Base-by-base conservation (phyloP, 2,113 vertebrate species). In the Cyprinodon brontotheroides region DNA sequence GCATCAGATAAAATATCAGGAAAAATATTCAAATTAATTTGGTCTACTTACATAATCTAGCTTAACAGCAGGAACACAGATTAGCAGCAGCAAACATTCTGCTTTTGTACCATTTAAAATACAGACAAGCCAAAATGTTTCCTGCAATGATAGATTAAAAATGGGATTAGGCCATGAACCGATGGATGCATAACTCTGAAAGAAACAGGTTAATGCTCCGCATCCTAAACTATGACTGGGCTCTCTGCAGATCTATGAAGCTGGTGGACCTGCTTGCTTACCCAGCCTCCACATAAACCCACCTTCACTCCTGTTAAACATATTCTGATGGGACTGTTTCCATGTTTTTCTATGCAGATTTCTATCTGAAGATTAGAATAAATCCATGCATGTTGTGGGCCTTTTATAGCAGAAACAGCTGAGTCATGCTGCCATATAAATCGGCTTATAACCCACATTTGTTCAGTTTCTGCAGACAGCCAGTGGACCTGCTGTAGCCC, bases 371-470 rank as follows among this genome's bases (percentile, higher is more conserved):
- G n/a, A 10, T 62, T 29, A 36, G 4, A 62, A 14, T 62, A 62
- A 29, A 37, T 5, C 40, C 47, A 15, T 29, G 29, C 29, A 29
- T 29, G 29, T 29, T 29, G 29, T 29, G 29, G 29, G 29, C 29
- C 29, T 1, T 29, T 29, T 29, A 29, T 29, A 29, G 29, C 29
- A 29, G 29, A 29, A 22, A 20, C 22, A 70, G 65, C 74, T 78
- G 71, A 66, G 53, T 82, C 75, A 82, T 17, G 13, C 74, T 70
- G 40, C 43, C 13, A n/a, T 38, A 36, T 29, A 61, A 70, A 72
- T 64, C 40, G 1, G 3, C 3, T 14, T 15, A 53, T 59, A 10
- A 13, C 61, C 47, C 45, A 59, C 65, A 61, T 7, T 29, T 75
- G 11, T 0, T 41, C 17, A 53, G 7, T 47, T 41, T 40, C 47